Conservation (phyloP, 2,888 invertebrate genomes). For the Dugesia japonica region DNA sequence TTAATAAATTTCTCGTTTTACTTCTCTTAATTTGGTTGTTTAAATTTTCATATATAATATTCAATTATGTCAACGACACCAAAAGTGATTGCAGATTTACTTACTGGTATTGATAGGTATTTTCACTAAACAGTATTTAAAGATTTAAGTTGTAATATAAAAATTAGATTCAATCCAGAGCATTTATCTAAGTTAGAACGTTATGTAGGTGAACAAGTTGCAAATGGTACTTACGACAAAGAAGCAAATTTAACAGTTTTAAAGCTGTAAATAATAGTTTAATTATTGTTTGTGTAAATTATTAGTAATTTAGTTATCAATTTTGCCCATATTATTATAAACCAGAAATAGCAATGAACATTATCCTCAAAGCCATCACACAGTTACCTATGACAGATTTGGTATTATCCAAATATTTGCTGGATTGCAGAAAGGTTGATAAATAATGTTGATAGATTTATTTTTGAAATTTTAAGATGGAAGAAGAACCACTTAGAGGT, state of each 20-base stretch:
- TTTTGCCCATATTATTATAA: slow-evolving; percentile 76
- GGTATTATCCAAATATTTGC: slow-evolving; percentile 83
- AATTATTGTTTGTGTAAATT: background rate
- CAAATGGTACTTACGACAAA: slow-evolving; percentile 80
- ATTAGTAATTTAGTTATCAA: slow-evolving; percentile 56
- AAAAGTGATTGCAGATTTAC: background rate
- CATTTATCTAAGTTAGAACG: slow-evolving; percentile 73
- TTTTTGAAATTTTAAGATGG: too few relatives aligned
- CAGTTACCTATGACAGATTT: slow-evolving; percentile 94
- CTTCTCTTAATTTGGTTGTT: too few relatives aligned
- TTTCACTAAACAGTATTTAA: too few relatives aligned
- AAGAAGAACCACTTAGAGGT: too few relatives aligned
- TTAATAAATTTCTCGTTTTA: too few relatives aligned
- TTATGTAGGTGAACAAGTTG: slow-evolving; percentile 78
- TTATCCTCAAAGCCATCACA: slow-evolving; percentile 80
- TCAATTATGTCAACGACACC: background rate
- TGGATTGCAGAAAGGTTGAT: slow-evolving; percentile 57
- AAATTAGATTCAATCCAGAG: slow-evolving; percentile 75
- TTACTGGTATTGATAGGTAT: slow-evolving; percentile 12
- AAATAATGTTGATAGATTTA: too few relatives aligned
- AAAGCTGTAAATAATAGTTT: slow-evolving; percentile 62
- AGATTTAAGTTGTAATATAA: too few relatives aligned
- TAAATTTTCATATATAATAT: background rate
- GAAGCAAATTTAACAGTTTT: slow-evolving; percentile 89
- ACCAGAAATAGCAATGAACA: slow-evolving; percentile 60